Evolutionary conservation across 92 coral and sea anemone species (phyloP).

Genomic region (Siderastrea siderea): DNA sequence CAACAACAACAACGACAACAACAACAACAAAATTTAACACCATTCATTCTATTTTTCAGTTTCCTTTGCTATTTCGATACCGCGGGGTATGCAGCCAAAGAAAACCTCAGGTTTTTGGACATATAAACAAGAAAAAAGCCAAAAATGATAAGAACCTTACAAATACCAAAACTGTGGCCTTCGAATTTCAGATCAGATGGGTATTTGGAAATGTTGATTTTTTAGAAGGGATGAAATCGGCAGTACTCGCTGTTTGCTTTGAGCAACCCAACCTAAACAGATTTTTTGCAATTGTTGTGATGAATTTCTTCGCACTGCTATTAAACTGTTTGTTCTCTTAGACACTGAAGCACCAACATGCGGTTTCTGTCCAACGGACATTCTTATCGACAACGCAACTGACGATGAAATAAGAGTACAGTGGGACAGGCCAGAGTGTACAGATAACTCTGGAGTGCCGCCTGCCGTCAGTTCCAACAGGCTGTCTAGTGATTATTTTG

Average conservation of each 20-base stretch:
- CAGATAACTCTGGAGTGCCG: conserved; percentile 85
- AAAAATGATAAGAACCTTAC: too few relatives aligned
- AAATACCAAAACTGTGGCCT: too few relatives aligned
- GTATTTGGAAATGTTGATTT: too few relatives aligned
- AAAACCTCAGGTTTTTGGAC: too few relatives aligned
- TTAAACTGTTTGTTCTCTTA: background rate
- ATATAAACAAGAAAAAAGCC: too few relatives aligned
- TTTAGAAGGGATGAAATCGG: too few relatives aligned
- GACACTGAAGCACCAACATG: background rate
- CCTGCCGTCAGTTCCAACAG: conserved; percentile 57
- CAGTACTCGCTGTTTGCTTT: background rate
- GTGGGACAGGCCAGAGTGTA: conserved; percentile 79
- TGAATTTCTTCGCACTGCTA: background rate
- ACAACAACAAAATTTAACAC: too few relatives aligned
- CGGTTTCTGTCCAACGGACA: conserved; percentile 11
- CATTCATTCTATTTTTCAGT: too few relatives aligned
- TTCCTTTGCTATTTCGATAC: too few relatives aligned
- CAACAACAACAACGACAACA: too few relatives aligned
- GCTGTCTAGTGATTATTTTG: conserved; percentile 49
- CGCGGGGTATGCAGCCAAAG: too few relatives aligned
- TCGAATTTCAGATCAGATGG: too few relatives aligned
- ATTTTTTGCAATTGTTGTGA: background rate
- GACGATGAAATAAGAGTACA: conserved; percentile 17
- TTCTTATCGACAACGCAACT: conserved; percentile 39
- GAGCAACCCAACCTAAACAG: background rate